Conservation (phyloP, 2,113 vertebrate genomes). For the Neomonachus schauinslandi region DNA sequence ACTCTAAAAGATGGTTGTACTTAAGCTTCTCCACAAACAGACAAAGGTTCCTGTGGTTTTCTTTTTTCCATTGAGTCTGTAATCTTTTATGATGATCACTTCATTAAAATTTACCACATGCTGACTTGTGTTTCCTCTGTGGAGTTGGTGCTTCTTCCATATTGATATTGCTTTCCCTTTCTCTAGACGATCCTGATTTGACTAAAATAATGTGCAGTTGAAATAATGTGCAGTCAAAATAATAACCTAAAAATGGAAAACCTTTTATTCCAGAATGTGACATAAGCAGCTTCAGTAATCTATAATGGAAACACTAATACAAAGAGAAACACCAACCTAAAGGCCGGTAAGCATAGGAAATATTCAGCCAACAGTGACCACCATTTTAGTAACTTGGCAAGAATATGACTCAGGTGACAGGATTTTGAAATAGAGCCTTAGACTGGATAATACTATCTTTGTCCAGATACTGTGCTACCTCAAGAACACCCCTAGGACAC, state of each 20-base stretch:
- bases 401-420: background rate
- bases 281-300: background rate
- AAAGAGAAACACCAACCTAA: background rate
- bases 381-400: background rate
- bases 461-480: background rate
- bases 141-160: background rate
- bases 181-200: background rate
- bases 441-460: background rate
- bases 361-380: background rate
- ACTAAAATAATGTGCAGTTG: background rate
- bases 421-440: constrained; percentile 1
- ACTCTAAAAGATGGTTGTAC: background rate
- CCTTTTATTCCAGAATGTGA: background rate
- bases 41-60: background rate
- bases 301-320: background rate
- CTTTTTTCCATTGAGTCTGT: background rate
- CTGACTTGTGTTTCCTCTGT: background rate
- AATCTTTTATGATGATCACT: constrained; percentile 1
- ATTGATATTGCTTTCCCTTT: background rate
- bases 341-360: background rate
- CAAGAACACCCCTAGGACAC: background rate
- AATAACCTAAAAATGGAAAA: background rate
- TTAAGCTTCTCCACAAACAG: background rate
- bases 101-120: background rate
- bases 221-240: background rate